Base-by-base conservation (phyloP, 2,113 vertebrate species). In the Halichoeres trimaculatus region DNA sequence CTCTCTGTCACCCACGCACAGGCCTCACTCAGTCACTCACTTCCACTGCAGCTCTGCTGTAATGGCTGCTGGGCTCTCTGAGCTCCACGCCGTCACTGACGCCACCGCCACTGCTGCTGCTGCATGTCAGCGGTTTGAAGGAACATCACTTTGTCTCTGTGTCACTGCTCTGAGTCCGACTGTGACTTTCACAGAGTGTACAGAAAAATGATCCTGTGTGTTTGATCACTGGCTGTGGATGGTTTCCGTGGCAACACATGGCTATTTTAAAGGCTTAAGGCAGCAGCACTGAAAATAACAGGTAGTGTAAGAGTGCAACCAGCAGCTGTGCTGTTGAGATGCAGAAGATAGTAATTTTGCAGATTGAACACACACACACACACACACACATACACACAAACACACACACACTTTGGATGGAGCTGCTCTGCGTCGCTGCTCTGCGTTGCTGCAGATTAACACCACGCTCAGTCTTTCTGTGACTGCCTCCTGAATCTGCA, bases 1-100 rank as follows among this genome's bases (percentile, higher is more conserved):
- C 70, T 80, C 71, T 78, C 87, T 48, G 90, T 90, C 90, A 90
- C 89, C 84, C 91, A 86, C 58, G 17, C 30, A 30, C 30, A 43
- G 35, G 80, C 76, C 80, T 73, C 3, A 6, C 30, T 30, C n/a
- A n/a, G n/a, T n/a, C 30, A 6, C 30, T 30, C 71, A 51, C 72
- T 82, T 82, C 75, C 71, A 63, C 84, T 84, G 86, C 76, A 68
- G 76, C 66, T 71, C 53, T 51, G 5, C 72, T 61, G 69, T 22
- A 74, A 38, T 11, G 43, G 68, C 68, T 61, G 59, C 78, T 35
- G 72, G 75, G 56, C 54, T 63, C 43, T 41, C 52, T 19, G 0
- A 47, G 30, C 6, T 35, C 50, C 1, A 62, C 43, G 34, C 43
- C 4, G 52, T 19, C 55, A 26, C 70, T 51, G 63, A 36, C 10